Conservation (phyloP, 2,888 invertebrate species). For the Taphrorychus bicolor region DNA sequence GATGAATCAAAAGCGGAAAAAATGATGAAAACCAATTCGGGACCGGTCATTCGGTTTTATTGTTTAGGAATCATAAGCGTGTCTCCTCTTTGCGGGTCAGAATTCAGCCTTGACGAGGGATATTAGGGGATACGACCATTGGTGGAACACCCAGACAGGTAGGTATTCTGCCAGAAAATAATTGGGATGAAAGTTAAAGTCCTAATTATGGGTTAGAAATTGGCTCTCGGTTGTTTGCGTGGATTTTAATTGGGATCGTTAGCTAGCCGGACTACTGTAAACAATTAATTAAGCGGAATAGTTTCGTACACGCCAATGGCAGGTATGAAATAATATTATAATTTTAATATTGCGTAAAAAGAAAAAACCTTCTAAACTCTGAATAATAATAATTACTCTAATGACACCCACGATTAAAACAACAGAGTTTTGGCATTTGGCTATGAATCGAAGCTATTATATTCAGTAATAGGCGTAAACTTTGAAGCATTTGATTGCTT, state of each 20-base stretch:
- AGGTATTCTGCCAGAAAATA: not conserved
- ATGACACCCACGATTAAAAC: not conserved
- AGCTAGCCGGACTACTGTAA: too few species aligned
- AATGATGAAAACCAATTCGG: conserved; percentile 36
- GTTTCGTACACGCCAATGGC: not conserved
- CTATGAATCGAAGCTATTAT: too few species aligned
- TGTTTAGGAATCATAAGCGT: conserved; percentile 51
- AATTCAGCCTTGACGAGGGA: conserved; percentile 47
- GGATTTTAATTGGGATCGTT: too few species aligned
- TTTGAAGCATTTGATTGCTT: too few species aligned
- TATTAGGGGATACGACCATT: not conserved
- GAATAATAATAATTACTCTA: not conserved
- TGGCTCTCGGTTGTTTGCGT: not conserved
- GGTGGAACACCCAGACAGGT: not conserved
- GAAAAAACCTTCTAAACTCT: not conserved
- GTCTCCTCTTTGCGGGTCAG: conserved; percentile 50
- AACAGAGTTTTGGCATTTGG: not conserved
- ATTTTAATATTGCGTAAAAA: not conserved
- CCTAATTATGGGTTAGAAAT: not conserved
- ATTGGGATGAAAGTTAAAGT: not conserved
- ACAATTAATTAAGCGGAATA: too few species aligned
- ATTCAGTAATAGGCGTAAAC: too few species aligned
- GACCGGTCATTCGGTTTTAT: conserved; percentile 46
- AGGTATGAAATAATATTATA: not conserved
- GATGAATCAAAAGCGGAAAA: conserved; percentile 15